phyloP scores from a whole-genome alignment of 2,797 vertebrate species.

The Alfaro cultratus region DNA sequence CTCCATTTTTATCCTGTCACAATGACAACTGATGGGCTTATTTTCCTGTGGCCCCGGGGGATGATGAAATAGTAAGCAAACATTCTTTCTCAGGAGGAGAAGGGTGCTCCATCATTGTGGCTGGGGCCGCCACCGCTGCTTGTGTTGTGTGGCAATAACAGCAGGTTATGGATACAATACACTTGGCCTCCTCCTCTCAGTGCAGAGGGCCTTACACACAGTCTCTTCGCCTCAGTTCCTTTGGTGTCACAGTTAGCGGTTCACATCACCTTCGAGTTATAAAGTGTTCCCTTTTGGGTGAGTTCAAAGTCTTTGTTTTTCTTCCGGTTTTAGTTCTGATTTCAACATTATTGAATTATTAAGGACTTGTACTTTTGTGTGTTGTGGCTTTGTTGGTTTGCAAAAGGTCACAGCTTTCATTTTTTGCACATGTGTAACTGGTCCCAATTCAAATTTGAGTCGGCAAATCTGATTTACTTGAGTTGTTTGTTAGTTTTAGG shows the following conservation, averaged over 20 bases:
- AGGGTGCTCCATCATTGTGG: slow-evolving; percentile 90
- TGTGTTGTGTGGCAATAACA: slow-evolving; percentile 80
- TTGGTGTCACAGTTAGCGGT: slow-evolving; percentile 41
- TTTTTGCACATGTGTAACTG: slow-evolving; percentile 11
- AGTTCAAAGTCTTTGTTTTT: slow-evolving; percentile 35
- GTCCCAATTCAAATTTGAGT: slow-evolving; percentile 53
- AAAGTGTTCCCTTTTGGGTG: slow-evolving; percentile 40
- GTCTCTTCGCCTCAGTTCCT: slow-evolving; percentile 37
- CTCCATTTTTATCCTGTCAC: slow-evolving; percentile 99
- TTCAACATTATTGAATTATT: slow-evolving; percentile 15
- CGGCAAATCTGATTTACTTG: slow-evolving; percentile 72
- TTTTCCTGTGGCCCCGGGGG: slow-evolving; percentile 94
- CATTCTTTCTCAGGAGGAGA: slow-evolving; percentile 91
- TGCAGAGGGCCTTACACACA: slow-evolving; percentile 59
- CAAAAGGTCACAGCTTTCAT: slow-evolving; percentile 17
- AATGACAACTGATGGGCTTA: slow-evolving; percentile 99
- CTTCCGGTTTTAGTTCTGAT: not conserved
- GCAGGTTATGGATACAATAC: slow-evolving; percentile 78
- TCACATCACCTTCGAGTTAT: slow-evolving; percentile 39
- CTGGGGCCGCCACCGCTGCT: slow-evolving; percentile 74
- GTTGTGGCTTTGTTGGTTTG: slow-evolving; percentile 11
- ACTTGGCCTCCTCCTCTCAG: slow-evolving; percentile 74
- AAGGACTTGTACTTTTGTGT: slow-evolving; percentile 10
- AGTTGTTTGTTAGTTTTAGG: slow-evolving; percentile 74
- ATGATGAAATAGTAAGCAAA: slow-evolving; percentile 99